phyloP scores from a whole-genome alignment of 2,888 invertebrate species.

The Epistrophe grossulariae region DNA sequence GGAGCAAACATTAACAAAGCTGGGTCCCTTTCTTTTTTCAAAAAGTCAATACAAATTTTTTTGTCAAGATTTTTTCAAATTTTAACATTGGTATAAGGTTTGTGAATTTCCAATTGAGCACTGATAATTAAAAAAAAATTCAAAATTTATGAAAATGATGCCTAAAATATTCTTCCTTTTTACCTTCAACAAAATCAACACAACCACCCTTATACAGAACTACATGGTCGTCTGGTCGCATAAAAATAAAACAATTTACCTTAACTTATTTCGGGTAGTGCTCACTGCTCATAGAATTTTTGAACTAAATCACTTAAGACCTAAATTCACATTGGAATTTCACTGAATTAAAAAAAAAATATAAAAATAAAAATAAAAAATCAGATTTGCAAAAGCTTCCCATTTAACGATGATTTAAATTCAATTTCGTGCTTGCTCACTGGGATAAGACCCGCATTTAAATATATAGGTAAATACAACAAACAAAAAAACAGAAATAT shows the following conservation, averaged over 20 bases:
- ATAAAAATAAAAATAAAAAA: not conserved
- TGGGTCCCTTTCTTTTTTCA: too few relatives aligned
- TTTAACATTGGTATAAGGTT: too few relatives aligned
- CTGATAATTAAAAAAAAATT: too few relatives aligned
- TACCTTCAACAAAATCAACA: too few relatives aligned
- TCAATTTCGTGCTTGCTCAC: constrained; percentile 37
- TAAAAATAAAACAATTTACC: not conserved
- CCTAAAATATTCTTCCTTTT: too few relatives aligned
- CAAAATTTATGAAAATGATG: too few relatives aligned
- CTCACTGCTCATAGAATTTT: not conserved
- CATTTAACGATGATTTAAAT: constrained; percentile 39
- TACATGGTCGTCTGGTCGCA: too few relatives aligned
- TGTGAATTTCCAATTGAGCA: too few relatives aligned
- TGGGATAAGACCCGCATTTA: constrained; percentile 16
- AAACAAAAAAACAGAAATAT: not conserved
- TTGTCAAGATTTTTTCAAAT: too few relatives aligned
- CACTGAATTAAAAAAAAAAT: not conserved
- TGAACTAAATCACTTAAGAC: not conserved
- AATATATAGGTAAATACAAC: not conserved
- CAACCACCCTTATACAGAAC: too few relatives aligned
- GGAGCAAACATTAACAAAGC: too few relatives aligned
- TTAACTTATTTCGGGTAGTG: not conserved
- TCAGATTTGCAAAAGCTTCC: constrained; percentile 26
- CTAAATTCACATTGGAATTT: constrained; percentile 17
- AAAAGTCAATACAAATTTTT: too few relatives aligned